Evolutionary conservation across 1,140 invertebrate species (phyloP).

Genomic region (Lamellibrachia luymesi): DNA sequence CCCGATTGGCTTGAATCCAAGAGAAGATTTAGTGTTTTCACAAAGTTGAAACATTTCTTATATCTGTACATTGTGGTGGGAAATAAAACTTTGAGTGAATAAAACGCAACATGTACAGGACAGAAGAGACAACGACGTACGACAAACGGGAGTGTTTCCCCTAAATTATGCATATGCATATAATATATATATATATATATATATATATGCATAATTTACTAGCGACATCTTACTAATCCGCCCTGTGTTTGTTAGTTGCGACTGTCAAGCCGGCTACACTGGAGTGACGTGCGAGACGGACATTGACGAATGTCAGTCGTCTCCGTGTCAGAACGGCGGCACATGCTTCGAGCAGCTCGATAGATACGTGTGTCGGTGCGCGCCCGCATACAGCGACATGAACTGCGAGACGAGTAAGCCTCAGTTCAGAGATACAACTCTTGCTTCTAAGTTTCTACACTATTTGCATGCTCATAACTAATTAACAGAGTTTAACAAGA

Average conservation of each 20-base stretch:
- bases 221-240: constrained; percentile 27
- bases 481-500: too few species aligned
- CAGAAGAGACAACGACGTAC: too few species aligned
- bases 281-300: constrained; percentile 52
- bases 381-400: constrained; percentile 38
- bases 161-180: too few species aligned
- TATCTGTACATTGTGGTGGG: too few species aligned
- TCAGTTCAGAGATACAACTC: not conserved
- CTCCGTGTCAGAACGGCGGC: constrained; percentile 50
- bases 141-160: too few species aligned
- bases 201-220: constrained; percentile 8
- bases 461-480: not conserved
- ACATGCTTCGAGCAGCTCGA: constrained; percentile 41
- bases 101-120: too few species aligned
- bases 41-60: too few species aligned
- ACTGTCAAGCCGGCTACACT: constrained; percentile 22
- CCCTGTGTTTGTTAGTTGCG: constrained; percentile 10
- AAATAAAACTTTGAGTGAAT: too few species aligned
- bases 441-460: not conserved
- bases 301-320: constrained; percentile 44
- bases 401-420: constrained; percentile 13
- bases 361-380: constrained; percentile 43
- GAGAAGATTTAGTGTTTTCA: too few species aligned
- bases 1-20: too few species aligned
- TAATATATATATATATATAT: not conserved